These are phyloP conservation scores for Macheiramphus alcinus DNA, from an alignment of 2,113 vertebrate species.

Conservation along the genomic window DNA sequence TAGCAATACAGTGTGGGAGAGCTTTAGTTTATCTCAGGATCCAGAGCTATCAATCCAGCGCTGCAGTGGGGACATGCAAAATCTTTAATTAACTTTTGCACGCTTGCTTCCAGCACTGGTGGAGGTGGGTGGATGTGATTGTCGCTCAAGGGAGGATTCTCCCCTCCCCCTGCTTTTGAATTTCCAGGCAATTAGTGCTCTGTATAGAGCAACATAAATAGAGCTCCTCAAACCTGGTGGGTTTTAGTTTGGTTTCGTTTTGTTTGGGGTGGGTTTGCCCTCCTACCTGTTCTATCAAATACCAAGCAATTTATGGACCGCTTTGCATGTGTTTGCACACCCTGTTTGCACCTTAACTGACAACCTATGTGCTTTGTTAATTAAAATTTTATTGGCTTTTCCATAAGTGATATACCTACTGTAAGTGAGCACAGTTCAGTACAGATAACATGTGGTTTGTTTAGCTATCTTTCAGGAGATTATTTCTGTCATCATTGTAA, in stretches of 20 bases:
- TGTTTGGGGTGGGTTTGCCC: neutral
- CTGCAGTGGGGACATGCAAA: conserved; percentile 16
- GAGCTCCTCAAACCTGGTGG: conserved; percentile 1
- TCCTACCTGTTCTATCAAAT: conserved; percentile 5
- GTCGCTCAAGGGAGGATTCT: neutral
- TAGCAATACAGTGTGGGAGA: neutral
- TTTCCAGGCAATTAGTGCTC: conserved; percentile 16
- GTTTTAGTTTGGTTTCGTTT: neutral
- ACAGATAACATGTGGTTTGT: conserved; percentile 61
- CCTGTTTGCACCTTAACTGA: conserved; percentile 38
- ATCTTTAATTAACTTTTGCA: conserved; percentile 53
- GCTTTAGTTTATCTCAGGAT: conserved; percentile 18
- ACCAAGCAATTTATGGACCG: neutral
- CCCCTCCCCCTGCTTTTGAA: conserved; percentile 41
- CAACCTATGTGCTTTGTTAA: conserved; percentile 49
- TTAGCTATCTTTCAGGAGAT: conserved; percentile 69
- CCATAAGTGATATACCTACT: conserved; percentile 54
- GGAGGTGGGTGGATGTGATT: conserved; percentile 40
- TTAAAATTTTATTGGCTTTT: conserved; percentile 70
- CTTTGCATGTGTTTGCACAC: neutral
- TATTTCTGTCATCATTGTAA: conserved; percentile 68
- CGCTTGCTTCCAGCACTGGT: neutral
- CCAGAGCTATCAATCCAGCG: conserved; percentile 4
- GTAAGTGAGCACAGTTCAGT: conserved; percentile 36
- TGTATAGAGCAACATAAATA: conserved; percentile 21